phyloP scores from a whole-genome alignment of 2,888 invertebrate genomes.

The Dicyrtoma fusca region DNA sequence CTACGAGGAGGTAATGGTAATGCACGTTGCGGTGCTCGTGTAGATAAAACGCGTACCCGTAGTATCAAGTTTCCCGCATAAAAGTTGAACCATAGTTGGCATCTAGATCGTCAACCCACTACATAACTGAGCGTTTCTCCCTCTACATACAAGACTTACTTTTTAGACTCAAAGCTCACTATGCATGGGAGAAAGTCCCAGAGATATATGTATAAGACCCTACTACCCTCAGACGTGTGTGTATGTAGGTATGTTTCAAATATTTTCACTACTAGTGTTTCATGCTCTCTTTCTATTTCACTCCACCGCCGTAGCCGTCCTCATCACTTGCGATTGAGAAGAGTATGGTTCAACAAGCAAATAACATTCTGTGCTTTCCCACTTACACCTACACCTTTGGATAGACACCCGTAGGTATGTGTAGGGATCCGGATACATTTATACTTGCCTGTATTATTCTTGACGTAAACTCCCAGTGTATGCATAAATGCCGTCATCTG shows the following conservation, averaged over 20 bases:
- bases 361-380: neutral
- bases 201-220: too few relatives aligned
- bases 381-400: neutral
- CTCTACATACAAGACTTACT: too few relatives aligned
- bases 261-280: constrained; percentile 16
- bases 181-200: constrained; percentile 9
- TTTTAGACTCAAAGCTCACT: constrained; percentile 4
- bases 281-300: neutral
- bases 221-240: too few relatives aligned
- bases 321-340: constrained; percentile 30
- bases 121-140: too few relatives aligned
- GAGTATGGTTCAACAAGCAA: constrained; percentile 18
- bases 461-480: too few relatives aligned
- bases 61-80: constrained; percentile 32
- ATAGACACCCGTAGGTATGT: neutral
- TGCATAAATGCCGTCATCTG: neutral
- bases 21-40: constrained; percentile 29
- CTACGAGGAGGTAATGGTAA: constrained; percentile 32
- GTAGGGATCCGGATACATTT: too few relatives aligned
- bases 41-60: constrained; percentile 18
- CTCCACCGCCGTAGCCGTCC: neutral
- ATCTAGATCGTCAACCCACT: constrained; percentile 1
- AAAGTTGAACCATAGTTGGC: constrained; percentile 19
- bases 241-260: neutral
- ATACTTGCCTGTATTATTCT: too few relatives aligned